phyloP scores from a whole-genome alignment of 2,113 vertebrate species.

The Melierax canorus region DNA sequence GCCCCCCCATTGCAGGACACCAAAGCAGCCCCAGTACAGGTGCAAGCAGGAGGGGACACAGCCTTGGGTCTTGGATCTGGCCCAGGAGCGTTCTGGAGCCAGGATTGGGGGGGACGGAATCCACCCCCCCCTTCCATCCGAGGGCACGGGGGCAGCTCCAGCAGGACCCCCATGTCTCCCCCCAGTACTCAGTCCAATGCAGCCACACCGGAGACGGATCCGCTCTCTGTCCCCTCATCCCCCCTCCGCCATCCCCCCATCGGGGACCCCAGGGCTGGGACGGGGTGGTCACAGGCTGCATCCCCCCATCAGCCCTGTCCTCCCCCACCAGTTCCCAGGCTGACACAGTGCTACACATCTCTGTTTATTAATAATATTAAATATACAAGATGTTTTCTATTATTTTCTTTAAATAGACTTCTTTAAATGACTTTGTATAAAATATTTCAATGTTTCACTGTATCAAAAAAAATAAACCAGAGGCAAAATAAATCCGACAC shows the following conservation, averaged over 20 bases:
- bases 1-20: neutral
- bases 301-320: too few relatives aligned
- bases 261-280: neutral
- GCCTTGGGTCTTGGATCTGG: too few relatives aligned
- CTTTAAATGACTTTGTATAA: slow-evolving; percentile 78
- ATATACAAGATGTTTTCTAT: slow-evolving; percentile 71
- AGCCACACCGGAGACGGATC: fast-evolving
- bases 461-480: slow-evolving; percentile 55
- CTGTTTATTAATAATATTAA: slow-evolving; percentile 74
- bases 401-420: slow-evolving; percentile 76
- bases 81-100: neutral
- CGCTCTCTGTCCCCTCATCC: neutral
- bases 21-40: neutral
- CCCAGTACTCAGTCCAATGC: neutral
- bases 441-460: slow-evolving; percentile 75
- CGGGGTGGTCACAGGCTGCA: neutral
- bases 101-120: too few relatives aligned
- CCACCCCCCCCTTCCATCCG: neutral
- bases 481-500: neutral
- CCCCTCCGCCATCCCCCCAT: neutral
- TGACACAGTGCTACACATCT: neutral
- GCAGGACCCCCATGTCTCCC: neutral
- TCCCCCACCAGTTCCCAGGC: neutral
- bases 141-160: neutral
- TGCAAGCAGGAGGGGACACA: too few relatives aligned